phyloP scores from a whole-genome alignment of 2,113 vertebrate species.

The Coturnix japonica region DNA sequence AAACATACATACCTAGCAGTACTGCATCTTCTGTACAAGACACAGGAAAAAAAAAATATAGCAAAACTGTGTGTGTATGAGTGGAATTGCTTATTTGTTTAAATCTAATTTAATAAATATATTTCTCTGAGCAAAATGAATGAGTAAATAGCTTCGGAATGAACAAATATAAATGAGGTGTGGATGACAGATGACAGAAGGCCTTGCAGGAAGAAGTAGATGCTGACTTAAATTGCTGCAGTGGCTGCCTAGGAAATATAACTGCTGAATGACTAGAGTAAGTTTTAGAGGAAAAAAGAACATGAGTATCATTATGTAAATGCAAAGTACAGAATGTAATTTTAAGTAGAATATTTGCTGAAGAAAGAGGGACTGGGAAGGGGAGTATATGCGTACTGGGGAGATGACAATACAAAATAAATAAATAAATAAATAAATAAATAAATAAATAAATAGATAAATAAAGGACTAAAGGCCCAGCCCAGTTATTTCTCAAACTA shows the following conservation, averaged over 20 bases:
- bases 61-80: fast-evolving
- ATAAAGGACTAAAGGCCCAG: not conserved
- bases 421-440: not conserved
- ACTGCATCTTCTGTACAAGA: fast-evolving
- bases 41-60: not conserved
- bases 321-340: not conserved
- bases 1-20: not conserved
- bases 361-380: not conserved
- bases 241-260: not conserved
- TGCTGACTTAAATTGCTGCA: not conserved
- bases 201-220: not conserved
- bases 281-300: not conserved
- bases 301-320: not conserved
- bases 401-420: not conserved
- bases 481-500: not conserved
- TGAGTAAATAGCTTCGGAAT: not conserved
- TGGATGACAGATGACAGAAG: not conserved
- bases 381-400: fast-evolving
- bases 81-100: not conserved
- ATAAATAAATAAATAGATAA: not conserved
- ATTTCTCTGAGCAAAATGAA: not conserved
- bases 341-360: not conserved
- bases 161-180: not conserved
- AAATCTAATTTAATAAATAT: not conserved
- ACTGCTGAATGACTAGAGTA: not conserved